A percentile compares a stretch with the other conserved stretches of the same genome.
Conservation (phyloP, 2,797 vertebrate species). For the Enteromius afrohamiltoni region DNA sequence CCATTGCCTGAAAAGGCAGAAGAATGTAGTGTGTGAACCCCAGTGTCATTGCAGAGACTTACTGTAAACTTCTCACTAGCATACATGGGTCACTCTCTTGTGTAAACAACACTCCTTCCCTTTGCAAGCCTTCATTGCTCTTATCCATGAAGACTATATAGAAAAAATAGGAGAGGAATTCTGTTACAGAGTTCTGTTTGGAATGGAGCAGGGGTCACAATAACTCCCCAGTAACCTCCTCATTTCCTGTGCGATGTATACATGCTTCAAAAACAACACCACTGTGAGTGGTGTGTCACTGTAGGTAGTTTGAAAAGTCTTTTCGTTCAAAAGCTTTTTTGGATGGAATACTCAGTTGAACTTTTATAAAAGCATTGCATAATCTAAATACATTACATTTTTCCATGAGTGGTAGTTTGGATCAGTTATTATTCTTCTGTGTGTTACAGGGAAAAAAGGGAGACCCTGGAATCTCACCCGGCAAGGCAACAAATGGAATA, state of each 20-base stretch:
- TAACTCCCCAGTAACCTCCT: not conserved
- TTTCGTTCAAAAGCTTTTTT: not conserved
- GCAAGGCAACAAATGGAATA: constrained; percentile 83
- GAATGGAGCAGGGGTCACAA: constrained; percentile 12
- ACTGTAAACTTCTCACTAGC: constrained; percentile 72
- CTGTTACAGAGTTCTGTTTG: constrained; percentile 26
- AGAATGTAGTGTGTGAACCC: constrained; percentile 72
- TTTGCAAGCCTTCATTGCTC: constrained; percentile 46
- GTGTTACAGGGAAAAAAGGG: constrained; percentile 82
- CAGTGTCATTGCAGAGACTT: constrained; percentile 60
- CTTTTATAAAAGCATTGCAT: constrained; percentile 6
- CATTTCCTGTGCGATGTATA: constrained; percentile 17
- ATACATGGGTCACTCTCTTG: constrained; percentile 66
- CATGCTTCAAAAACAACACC: constrained; percentile 9
- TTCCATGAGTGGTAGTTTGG: constrained; percentile 26
- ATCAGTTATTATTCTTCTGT: constrained; percentile 41
- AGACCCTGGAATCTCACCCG: constrained; percentile 90
- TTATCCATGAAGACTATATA: constrained; percentile 42
- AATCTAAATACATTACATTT: not conserved
- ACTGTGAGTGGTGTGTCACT: not conserved
- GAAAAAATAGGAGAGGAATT: constrained; percentile 30
- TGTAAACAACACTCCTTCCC: constrained; percentile 69
- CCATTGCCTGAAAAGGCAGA: constrained; percentile 79
- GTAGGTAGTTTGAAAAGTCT: not conserved
- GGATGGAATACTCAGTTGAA: not conserved